A percentile compares a stretch with the other conserved stretches of the same genome.
These are phyloP conservation scores for Himalopsyche tibetana DNA, from an alignment of 2,888 invertebrate genomes.

Conservation along the genomic window DNA sequence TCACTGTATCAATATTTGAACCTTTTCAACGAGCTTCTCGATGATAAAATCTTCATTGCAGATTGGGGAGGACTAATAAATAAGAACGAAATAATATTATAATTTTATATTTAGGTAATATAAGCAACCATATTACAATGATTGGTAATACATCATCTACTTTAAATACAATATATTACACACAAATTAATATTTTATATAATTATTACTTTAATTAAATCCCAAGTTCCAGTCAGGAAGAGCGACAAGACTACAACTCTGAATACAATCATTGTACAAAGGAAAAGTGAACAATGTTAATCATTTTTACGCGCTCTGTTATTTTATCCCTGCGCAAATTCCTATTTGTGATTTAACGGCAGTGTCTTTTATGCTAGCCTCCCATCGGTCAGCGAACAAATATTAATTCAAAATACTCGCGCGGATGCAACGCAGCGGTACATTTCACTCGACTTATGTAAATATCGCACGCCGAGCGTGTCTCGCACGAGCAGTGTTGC, in stretches of 20 bases:
- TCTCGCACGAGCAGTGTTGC: not conserved
- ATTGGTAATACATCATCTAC: slow-evolving; percentile 65
- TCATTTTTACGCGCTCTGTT: slow-evolving; percentile 5
- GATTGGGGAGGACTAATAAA: slow-evolving; percentile 13
- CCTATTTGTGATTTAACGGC: slow-evolving; percentile 1
- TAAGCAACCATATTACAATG: slow-evolving; percentile 65
- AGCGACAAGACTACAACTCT: slow-evolving; percentile 52
- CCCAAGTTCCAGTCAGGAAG: slow-evolving; percentile 61
- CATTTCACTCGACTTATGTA: slow-evolving; percentile 27
- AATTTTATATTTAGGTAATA: slow-evolving; percentile 65
- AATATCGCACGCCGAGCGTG: not conserved
- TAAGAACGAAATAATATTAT: slow-evolving; percentile 58
- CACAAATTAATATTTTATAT: slow-evolving; percentile 63
- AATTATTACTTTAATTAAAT: slow-evolving; percentile 59
- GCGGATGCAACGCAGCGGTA: not conserved
- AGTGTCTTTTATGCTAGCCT: slow-evolving; percentile 23
- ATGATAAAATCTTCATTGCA: too few species aligned
- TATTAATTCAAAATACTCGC: slow-evolving; percentile 15
- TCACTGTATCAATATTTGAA: too few species aligned
- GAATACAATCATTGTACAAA: slow-evolving; percentile 53
- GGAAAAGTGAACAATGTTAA: slow-evolving; percentile 49
- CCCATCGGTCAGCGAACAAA: not conserved
- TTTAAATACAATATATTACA: slow-evolving; percentile 66
- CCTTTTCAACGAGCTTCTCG: too few species aligned
- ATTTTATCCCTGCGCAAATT: slow-evolving; percentile 3